Evolutionary conservation across 2,888 invertebrate genomes (phyloP), one percentile per base, ranked within the genome.

Genomic region (Tipula confusa): DNA sequence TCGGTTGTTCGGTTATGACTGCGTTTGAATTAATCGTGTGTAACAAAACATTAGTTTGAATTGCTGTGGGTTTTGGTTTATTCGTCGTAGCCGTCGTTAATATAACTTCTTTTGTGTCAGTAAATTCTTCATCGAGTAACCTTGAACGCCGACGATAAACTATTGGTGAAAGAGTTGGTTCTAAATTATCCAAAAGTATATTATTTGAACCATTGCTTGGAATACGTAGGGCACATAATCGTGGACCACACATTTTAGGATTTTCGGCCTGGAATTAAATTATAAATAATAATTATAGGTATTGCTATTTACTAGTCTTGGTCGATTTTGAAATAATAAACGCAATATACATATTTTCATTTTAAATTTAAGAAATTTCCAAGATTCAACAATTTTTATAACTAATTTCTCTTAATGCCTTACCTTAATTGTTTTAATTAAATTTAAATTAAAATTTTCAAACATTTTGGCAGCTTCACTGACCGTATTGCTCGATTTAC

Each of bases 131-230:
- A 79, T 90, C 89, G 1, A 90, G 85, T 29, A 89, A 86, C 2
- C 88, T 87, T 84, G 88, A 91, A 85, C 93, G 92, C 9, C 93
- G 90, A 84, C 93, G 93, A 86, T 95, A 95, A 64, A 95, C 89
- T 36, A 95, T 93, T 0, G 95, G 95, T 13, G 94, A 93, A 31
- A 94, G 92, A 81, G 89, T 88, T 80, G 93, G 93, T 86, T 94
- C 94, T 36, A 94, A 93, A 86, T 95, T 95, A 88, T 95, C 95
- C 29, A 96, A 90, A 4, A 96, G 89, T 86, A 96, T 95, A 88
- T 95, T 96, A 87, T 94, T 95, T 11, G 95, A 94, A 5, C 95
- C 95, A 5, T 93, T 93, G 31, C 80, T 80, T 86, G 95, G 95
- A 86, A 95, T 91, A 43, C 95, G 91, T 87, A 95, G 91, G 83